A percentile compares a stretch with the other conserved stretches of the same genome.
These are phyloP conservation scores for Arctia plantaginis DNA, from an alignment of 2,888 invertebrate species.

Conservation along the genomic window DNA sequence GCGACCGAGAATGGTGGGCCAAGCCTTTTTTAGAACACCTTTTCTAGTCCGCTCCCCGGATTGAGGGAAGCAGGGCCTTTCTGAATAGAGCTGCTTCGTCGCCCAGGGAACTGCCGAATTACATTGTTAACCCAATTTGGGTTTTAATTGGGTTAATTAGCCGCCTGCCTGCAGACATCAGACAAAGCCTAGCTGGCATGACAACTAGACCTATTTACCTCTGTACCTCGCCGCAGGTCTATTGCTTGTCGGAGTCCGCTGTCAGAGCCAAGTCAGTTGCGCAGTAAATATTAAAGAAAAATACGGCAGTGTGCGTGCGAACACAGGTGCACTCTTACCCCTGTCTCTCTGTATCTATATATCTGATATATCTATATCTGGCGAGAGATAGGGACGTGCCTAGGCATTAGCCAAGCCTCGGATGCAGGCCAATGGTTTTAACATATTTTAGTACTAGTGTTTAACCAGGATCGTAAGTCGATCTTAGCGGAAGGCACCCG, in stretches of 20 bases:
- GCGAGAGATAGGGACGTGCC: not conserved
- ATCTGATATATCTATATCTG: not conserved
- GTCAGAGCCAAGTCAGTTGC: conserved; percentile 2
- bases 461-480: not conserved
- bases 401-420: not conserved
- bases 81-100: not conserved
- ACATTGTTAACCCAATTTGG: not conserved
- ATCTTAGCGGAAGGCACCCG: not conserved
- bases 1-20: too few relatives aligned
- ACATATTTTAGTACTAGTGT: not conserved
- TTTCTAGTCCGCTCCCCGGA: not conserved
- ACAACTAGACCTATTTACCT: not conserved
- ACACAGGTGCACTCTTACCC: too few relatives aligned
- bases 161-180: not conserved
- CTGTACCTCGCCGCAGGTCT: not conserved
- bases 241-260: not conserved
- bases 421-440: not conserved
- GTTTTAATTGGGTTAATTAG: too few relatives aligned
- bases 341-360: not conserved
- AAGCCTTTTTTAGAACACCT: not conserved
- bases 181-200: not conserved
- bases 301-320: too few relatives aligned
- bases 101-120: not conserved
- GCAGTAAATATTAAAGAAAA: conserved; percentile 3
- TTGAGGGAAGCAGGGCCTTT: not conserved